Conservation (phyloP, 2,888 invertebrate genomes). For the Thera britannica region DNA sequence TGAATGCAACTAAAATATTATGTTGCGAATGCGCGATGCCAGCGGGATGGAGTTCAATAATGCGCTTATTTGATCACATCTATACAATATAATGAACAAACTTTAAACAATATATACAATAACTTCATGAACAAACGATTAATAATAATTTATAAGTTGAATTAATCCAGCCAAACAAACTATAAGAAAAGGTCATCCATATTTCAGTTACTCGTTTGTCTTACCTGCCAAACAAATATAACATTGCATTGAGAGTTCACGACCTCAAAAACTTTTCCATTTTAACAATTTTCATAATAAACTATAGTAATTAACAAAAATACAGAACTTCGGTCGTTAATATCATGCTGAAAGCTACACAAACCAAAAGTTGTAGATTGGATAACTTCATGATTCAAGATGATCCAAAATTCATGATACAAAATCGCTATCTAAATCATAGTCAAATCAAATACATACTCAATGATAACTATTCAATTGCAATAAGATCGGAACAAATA, state of each 20-base stretch:
- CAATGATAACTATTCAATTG: no score
- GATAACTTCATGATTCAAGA: neutral
- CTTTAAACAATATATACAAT: no score
- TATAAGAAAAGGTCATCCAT: no score
- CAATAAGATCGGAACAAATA: no score
- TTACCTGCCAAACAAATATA: neutral
- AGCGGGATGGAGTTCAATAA: neutral
- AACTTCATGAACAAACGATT: no score
- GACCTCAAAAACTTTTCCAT: constrained; percentile 12
- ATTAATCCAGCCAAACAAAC: no score
- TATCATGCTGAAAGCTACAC: constrained; percentile 8
- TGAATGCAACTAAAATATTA: constrained; percentile 9
- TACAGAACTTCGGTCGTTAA: constrained; percentile 13
- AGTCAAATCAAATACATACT: no score
- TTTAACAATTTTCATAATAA: constrained; percentile 9
- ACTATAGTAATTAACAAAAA: constrained; percentile 9
- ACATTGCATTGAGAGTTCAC: constrained; percentile 1
- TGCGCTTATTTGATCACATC: neutral
- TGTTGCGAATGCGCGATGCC: neutral
- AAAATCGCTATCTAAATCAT: no score
- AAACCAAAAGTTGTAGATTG: neutral
- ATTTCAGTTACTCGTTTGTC: no score
- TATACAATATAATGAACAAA: no score
- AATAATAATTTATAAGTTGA: no score
- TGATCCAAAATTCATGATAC: no score